Evolutionary conservation across 2,113 vertebrate genomes (phyloP).

Genomic region (Crotalus helleri): DNA sequence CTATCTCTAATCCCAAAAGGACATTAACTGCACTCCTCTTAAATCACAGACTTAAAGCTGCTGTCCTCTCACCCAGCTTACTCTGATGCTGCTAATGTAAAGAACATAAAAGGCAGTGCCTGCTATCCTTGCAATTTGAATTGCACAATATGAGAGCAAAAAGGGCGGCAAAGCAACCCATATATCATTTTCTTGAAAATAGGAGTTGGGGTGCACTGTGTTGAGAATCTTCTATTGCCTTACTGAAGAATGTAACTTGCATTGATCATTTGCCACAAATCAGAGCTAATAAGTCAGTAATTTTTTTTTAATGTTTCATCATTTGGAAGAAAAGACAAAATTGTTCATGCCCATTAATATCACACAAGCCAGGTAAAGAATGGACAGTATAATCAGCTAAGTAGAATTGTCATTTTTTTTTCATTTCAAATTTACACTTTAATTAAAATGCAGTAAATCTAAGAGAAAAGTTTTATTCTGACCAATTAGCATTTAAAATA

Average conservation of each 20-base stretch:
- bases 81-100: neutral
- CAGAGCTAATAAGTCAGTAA: conserved; percentile 39
- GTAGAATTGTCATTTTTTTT: neutral
- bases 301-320: conserved; percentile 25
- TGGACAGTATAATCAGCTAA: neutral
- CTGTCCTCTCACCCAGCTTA: neutral
- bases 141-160: neutral
- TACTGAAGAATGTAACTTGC: conserved; percentile 56
- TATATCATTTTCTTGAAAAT: conserved; percentile 53
- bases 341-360: conserved; percentile 15
- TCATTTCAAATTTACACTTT: neutral
- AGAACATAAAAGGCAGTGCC: neutral
- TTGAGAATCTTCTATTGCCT: conserved; percentile 55
- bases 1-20: neutral
- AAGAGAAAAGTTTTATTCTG: neutral
- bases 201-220: conserved; percentile 43
- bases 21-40: neutral
- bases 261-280: conserved; percentile 51
- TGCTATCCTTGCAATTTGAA: neutral
- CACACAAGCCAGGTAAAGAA: conserved; percentile 13
- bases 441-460: neutral
- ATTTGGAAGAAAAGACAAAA: conserved; percentile 27
- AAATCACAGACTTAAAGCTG: neutral
- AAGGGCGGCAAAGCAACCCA: conserved; percentile 55
- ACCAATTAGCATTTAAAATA: neutral